Conservation (phyloP, 2,888 invertebrate genomes). For the Eudemis profundana region DNA sequence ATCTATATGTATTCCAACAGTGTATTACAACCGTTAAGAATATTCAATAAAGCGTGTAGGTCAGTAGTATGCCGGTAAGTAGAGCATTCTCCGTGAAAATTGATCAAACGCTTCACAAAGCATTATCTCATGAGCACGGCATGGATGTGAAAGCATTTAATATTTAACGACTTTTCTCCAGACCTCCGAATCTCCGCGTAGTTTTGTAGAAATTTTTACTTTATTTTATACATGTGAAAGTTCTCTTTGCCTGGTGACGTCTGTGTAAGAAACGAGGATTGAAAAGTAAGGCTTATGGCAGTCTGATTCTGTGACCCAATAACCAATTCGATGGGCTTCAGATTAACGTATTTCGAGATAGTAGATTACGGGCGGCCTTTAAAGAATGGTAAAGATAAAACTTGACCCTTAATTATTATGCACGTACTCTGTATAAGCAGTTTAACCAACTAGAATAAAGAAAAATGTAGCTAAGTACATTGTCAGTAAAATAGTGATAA, state of each 20-base stretch:
- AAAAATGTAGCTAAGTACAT: neutral
- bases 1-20: neutral
- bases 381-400: neutral
- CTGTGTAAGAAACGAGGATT: neutral
- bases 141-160: conserved; percentile 39
- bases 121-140: conserved; percentile 21
- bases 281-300: conserved; percentile 10
- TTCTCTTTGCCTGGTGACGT: neutral
- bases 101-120: conserved; percentile 15
- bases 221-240: neutral
- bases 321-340: conserved; percentile 31
- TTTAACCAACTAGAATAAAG: neutral
- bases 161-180: conserved; percentile 3
- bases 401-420: no score
- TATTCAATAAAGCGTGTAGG: conserved; percentile 25
- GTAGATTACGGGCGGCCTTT: conserved; percentile 23
- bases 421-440: no score
- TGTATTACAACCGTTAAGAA: conserved; percentile 4
- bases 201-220: neutral
- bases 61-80: conserved; percentile 28
- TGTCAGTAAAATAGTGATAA: neutral
- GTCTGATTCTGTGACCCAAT: conserved; percentile 33
- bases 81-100: conserved; percentile 29
- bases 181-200: neutral
- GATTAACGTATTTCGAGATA: conserved; percentile 21